These are phyloP conservation scores for Prionailurus bengalensis DNA, from an alignment of 2,113 vertebrate species.

Conservation along the genomic window DNA sequence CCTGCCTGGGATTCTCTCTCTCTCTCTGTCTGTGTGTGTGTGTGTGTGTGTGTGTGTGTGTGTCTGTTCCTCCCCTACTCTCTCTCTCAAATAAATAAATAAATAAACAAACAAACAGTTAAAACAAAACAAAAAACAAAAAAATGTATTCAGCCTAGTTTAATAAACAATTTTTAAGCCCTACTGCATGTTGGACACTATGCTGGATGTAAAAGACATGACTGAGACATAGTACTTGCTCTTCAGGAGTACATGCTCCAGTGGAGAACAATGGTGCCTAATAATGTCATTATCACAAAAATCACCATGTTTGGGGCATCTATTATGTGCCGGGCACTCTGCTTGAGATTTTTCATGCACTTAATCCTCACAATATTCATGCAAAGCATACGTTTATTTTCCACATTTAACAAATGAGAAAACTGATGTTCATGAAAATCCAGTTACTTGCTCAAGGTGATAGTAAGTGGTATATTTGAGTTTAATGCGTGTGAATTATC, in stretches of 20 bases:
- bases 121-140: not conserved
- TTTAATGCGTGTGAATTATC: not conserved
- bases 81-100: too few species aligned
- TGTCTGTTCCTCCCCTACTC: too few species aligned
- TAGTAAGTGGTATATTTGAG: not conserved
- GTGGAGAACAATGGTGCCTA: not conserved
- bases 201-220: not conserved
- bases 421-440: not conserved
- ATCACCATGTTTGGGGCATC: not conserved
- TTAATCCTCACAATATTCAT: not conserved
- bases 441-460: not conserved
- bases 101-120: too few species aligned
- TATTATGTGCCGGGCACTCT: not conserved
- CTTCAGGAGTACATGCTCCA: not conserved
- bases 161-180: not conserved
- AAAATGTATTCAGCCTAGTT: not conserved
- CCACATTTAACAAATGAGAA: not conserved
- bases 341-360: not conserved
- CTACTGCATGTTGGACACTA: not conserved
- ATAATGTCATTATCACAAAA: not conserved
- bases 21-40: too few species aligned
- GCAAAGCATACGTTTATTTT: not conserved
- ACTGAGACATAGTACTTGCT: not conserved
- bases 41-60: too few species aligned
- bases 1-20: too few species aligned